phyloP scores from a whole-genome alignment of 2,888 invertebrate genomes.

The Heterodera filipjevi region DNA sequence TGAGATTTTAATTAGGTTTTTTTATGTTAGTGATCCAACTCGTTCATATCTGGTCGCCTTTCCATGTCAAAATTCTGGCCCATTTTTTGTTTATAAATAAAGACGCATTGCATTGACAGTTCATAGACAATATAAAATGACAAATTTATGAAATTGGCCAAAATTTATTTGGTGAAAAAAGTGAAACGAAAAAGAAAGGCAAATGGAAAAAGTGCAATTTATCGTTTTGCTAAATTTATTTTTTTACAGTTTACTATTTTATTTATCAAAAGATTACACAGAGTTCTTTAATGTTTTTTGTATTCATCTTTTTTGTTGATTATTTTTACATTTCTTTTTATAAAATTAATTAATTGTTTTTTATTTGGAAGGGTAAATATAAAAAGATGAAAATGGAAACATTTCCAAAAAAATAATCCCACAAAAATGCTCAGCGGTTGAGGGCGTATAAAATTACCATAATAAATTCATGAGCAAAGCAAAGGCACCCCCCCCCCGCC shows the following conservation, averaged over 20 bases:
- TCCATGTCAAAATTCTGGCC: not conserved
- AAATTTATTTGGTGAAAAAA: not conserved
- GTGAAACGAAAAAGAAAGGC: not conserved
- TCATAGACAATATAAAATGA: not conserved
- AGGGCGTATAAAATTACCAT: not conserved
- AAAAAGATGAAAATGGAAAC: not conserved
- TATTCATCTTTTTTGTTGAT: too few relatives aligned
- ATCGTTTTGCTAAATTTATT: not conserved
- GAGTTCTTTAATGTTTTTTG: too few relatives aligned
- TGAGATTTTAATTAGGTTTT: too few relatives aligned
- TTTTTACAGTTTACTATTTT: not conserved
- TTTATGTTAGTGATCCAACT: too few relatives aligned
- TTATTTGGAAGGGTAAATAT: too few relatives aligned
- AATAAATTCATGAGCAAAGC: not conserved
- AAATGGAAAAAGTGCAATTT: not conserved
- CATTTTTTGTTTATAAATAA: not conserved
- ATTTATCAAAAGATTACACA: too few relatives aligned
- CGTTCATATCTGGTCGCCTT: too few relatives aligned
- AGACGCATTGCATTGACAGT: too few relatives aligned
- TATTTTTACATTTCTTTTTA: too few relatives aligned
- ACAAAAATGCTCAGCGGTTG: not conserved
- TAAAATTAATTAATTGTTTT: too few relatives aligned
- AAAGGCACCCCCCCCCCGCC: too few relatives aligned
- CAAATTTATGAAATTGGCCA: not conserved
- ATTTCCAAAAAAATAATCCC: not conserved